Conservation (phyloP, 1,140 invertebrate species). For the Anagrus nilaparvatae region DNA sequence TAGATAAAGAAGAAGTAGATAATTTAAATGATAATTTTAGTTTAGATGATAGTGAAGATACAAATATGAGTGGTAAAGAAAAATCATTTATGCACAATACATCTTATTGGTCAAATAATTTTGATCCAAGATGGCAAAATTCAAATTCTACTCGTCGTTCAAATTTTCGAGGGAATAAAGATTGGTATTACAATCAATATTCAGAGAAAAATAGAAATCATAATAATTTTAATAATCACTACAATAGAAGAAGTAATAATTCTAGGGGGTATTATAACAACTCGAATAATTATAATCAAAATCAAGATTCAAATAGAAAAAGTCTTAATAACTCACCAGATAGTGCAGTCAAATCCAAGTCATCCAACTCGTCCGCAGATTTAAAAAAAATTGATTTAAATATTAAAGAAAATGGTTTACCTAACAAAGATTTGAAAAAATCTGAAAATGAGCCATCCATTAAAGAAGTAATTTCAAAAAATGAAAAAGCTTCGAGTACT, state of each 20-base stretch:
- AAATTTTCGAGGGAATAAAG: constrained; percentile 2
- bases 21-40: constrained; percentile 2
- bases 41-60: no score
- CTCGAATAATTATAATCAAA: not conserved
- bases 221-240: constrained; percentile 12
- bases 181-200: constrained; percentile 8
- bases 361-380: no score
- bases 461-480: no score
- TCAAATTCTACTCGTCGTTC: constrained; percentile 6
- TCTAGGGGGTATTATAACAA: constrained; percentile 2
- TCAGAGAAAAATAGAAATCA: constrained; percentile 13
- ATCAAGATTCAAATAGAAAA: constrained; percentile 1
- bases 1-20: constrained; percentile 1
- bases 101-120: constrained; percentile 8
- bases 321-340: no score
- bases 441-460: not conserved
- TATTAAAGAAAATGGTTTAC: not conserved
- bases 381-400: not conserved
- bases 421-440: not conserved
- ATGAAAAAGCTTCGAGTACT: no score
- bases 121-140: constrained; percentile 15
- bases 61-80: constrained; percentile 12
- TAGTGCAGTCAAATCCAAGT: no score
- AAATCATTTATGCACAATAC: constrained; percentile 13
- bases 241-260: constrained; percentile 5